These are phyloP conservation scores for Sebastes taczanowskii DNA, from an alignment of 2,797 vertebrate genomes.

Conservation along the genomic window DNA sequence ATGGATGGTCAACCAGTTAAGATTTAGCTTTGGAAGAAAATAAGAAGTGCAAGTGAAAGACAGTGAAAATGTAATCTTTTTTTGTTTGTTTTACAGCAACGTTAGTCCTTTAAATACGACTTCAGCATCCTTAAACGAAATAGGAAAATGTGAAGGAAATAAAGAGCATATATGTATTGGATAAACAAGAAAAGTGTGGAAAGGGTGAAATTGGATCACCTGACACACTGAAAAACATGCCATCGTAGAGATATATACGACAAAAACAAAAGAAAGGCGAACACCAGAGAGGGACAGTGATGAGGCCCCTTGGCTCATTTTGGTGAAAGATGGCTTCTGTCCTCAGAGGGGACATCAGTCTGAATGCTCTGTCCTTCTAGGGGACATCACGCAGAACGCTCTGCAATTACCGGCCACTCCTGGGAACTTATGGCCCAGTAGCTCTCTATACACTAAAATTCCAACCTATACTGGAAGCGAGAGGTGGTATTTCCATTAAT, in stretches of 20 bases:
- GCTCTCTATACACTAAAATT: slow-evolving; percentile 30
- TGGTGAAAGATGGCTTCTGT: slow-evolving; percentile 46
- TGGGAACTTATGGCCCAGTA: slow-evolving; percentile 23
- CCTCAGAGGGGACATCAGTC: slow-evolving; percentile 38
- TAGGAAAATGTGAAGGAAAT: background rate
- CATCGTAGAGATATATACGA: background rate
- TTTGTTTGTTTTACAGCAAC: background rate
- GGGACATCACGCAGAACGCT: slow-evolving; percentile 34
- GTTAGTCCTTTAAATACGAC: background rate
- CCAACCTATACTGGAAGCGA: slow-evolving; percentile 35
- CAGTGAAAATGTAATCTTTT: background rate
- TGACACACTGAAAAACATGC: background rate
- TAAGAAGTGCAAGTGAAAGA: background rate
- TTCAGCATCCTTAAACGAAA: background rate
- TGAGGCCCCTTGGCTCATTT: slow-evolving; percentile 46
- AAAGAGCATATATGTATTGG: background rate
- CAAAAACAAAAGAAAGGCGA: slow-evolving; percentile 8
- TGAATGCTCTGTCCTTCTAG: slow-evolving; percentile 47
- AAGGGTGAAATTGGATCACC: background rate
- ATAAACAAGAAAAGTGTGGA: background rate
- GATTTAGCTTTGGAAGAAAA: background rate
- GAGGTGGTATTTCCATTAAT: slow-evolving; percentile 70
- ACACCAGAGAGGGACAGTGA: background rate
- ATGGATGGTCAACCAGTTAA: background rate
- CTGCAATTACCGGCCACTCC: slow-evolving; percentile 46